phyloP scores from a whole-genome alignment of 2,113 vertebrate genomes.

The Boulengeromyrus knoepffleri region DNA sequence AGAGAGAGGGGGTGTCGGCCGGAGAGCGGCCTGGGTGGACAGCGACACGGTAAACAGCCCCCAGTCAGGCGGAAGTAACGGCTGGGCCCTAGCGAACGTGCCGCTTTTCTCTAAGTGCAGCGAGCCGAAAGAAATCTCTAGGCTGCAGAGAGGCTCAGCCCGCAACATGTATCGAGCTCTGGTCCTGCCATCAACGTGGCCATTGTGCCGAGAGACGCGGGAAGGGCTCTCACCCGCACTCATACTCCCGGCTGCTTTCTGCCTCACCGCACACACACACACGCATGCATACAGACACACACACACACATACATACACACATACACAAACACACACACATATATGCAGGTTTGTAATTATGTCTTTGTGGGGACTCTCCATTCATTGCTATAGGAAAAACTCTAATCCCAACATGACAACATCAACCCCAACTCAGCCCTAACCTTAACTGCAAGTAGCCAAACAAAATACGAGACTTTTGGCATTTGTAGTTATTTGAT shows the following conservation, averaged over 20 bases:
- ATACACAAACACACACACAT: background rate
- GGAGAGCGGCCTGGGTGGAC: constrained; percentile 30
- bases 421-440: no score
- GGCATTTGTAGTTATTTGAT: no score
- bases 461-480: no score
- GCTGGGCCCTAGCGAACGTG: constrained; percentile 41
- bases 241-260: constrained; percentile 16
- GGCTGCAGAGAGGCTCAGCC: constrained; percentile 48
- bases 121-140: constrained; percentile 43
- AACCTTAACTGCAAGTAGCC: no score
- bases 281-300: background rate
- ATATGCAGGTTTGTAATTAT: no score
- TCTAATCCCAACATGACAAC: no score
- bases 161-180: constrained; percentile 35
- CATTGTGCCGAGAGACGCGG: constrained; percentile 47
- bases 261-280: constrained; percentile 7
- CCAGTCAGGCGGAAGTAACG: constrained; percentile 56
- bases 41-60: constrained; percentile 53
- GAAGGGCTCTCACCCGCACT: constrained; percentile 36
- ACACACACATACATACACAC: background rate
- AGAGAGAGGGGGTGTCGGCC: constrained; percentile 42
- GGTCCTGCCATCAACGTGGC: constrained; percentile 48
- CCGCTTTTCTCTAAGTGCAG: constrained; percentile 43
- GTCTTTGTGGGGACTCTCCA: no score
- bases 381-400: no score